Conservation (phyloP, 2,888 invertebrate genomes). For the Koerneria pararmatus region DNA sequence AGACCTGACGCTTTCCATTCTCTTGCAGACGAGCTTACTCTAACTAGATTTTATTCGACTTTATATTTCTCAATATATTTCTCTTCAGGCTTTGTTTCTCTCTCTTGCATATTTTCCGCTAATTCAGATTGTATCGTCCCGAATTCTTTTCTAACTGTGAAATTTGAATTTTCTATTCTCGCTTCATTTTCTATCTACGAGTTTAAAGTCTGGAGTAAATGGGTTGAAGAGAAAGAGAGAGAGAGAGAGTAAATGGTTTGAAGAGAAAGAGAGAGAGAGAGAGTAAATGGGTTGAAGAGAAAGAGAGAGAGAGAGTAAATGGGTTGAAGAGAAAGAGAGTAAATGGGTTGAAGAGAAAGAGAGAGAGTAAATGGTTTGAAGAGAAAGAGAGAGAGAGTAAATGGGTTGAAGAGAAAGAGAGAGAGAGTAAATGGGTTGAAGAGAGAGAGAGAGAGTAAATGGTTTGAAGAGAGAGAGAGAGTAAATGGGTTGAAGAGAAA, state of each 20-base stretch:
- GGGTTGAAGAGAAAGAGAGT: slow-evolving; percentile 21
- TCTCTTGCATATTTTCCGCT: background rate
- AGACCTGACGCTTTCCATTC: too few species aligned
- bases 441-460: too few species aligned
- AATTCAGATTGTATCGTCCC: background rate
- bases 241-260: background rate
- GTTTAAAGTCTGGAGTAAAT: background rate
- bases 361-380: slow-evolving; percentile 28
- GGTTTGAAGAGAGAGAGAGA: too few species aligned
- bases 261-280: slow-evolving; percentile 14
- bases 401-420: too few species aligned
- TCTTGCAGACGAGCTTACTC: too few species aligned
- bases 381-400: too few species aligned
- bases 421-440: too few species aligned
- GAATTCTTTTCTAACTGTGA: too few species aligned
- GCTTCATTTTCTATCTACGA: background rate
- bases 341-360: slow-evolving; percentile 23
- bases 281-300: slow-evolving; percentile 2
- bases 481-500: too few species aligned
- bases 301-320: slow-evolving; percentile 21
- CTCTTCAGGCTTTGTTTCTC: slow-evolving; percentile 5
- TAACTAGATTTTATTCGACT: too few species aligned
- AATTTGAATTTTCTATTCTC: slow-evolving; percentile 14
- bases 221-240: slow-evolving; percentile 5
- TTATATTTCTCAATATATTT: background rate